phyloP scores from a whole-genome alignment of 2,113 vertebrate genomes.

The Dromas ardeola region DNA sequence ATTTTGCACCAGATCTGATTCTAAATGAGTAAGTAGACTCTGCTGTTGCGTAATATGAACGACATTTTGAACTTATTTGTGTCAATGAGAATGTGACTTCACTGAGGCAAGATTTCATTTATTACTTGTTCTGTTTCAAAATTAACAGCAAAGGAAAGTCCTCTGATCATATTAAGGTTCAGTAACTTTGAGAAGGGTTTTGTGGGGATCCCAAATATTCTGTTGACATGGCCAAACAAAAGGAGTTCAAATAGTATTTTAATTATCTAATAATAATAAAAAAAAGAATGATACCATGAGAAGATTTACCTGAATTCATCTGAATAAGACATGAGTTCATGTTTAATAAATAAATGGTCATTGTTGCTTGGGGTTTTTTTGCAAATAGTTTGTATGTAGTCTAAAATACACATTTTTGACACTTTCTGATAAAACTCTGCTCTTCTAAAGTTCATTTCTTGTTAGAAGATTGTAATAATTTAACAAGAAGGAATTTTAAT shows the following conservation, averaged over 20 bases:
- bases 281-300: not conserved
- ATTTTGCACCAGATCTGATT: conserved; percentile 95
- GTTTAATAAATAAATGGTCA: not conserved
- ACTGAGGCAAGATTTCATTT: not conserved
- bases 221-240: not conserved
- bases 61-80: not conserved
- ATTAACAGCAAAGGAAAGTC: not conserved
- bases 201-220: not conserved
- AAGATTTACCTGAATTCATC: not conserved
- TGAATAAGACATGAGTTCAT: not conserved
- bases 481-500: not conserved
- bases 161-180: not conserved
- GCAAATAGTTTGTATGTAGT: not conserved
- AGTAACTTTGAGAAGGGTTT: not conserved
- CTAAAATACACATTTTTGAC: not conserved
- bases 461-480: not conserved
- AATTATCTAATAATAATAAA: not conserved
- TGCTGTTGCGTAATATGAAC: not conserved
- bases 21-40: conserved; percentile 91
- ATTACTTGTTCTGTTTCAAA: not conserved
- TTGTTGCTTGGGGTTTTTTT: not conserved
- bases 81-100: not conserved
- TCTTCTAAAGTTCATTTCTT: not conserved
- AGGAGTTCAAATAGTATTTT: not conserved
- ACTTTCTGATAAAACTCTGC: not conserved